phyloP scores from a whole-genome alignment of 2,113 vertebrate genomes.

The Amblyornis subalaris region DNA sequence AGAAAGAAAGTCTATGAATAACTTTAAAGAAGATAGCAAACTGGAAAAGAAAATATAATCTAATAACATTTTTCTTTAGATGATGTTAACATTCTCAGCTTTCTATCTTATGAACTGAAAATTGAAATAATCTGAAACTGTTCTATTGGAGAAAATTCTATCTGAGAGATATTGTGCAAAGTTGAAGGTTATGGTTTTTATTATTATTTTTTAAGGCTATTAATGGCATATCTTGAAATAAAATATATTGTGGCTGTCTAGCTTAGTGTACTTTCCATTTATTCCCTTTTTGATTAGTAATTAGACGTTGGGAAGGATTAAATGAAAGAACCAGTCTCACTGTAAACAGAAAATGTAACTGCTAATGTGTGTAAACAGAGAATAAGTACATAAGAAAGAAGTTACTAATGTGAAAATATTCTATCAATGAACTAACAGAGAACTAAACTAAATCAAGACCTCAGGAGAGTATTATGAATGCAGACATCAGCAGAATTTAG shows the following conservation, averaged over 20 bases:
- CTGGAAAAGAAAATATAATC: not conserved
- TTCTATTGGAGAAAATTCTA: not conserved
- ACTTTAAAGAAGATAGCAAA: not conserved
- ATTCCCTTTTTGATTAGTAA: not conserved
- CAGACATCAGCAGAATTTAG: not conserved
- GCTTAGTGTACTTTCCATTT: not conserved
- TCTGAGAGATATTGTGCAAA: not conserved
- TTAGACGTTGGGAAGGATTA: not conserved
- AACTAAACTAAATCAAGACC: not conserved
- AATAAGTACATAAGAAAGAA: not conserved
- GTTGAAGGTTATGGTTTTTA: not conserved
- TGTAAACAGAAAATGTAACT: not conserved
- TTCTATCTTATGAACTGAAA: not conserved
- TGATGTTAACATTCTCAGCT: not conserved
- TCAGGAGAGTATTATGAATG: not conserved
- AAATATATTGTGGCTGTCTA: not conserved
- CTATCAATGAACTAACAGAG: not conserved
- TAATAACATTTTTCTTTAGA: not conserved
- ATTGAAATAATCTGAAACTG: not conserved
- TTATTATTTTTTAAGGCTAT: not conserved
- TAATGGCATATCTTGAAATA: not conserved
- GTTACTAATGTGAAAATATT: not conserved
- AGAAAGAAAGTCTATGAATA: not conserved
- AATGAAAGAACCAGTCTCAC: not conserved
- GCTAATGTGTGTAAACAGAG: not conserved